Evolutionary conservation across 2,888 invertebrate genomes (phyloP).

Genomic region (Melanophora roralis): DNA sequence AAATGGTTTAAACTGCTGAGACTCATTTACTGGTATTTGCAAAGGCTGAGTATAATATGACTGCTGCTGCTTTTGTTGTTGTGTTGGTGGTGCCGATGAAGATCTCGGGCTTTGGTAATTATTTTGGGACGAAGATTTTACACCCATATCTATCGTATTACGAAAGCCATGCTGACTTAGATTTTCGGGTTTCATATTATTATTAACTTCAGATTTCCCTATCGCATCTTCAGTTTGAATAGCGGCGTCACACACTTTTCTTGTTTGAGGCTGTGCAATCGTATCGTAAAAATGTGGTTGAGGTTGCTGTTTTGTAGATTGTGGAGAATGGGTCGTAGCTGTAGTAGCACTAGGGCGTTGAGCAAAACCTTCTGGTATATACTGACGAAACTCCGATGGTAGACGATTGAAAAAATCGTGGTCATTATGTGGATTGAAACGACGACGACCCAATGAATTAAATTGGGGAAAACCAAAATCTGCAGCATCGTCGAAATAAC

Average conservation of each 20-base stretch:
- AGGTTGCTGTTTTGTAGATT: conserved; percentile 53
- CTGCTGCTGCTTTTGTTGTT: conserved; percentile 72
- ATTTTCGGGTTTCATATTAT: conserved; percentile 65
- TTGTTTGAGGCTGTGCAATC: conserved; percentile 69
- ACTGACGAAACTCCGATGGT: conserved; percentile 76
- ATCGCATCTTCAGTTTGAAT: conserved; percentile 76
- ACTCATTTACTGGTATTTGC: conserved; percentile 65
- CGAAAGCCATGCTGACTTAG: conserved; percentile 84
- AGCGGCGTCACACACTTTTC: conserved; percentile 76
- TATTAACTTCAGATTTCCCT: conserved; percentile 70
- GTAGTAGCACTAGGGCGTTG: conserved; percentile 62
- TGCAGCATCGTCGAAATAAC: conserved; percentile 71
- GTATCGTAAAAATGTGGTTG: conserved; percentile 67
- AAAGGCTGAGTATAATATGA: conserved; percentile 60
- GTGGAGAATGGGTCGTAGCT: conserved; percentile 55
- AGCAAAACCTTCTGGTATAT: conserved; percentile 75
- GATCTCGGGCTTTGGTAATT: conserved; percentile 81
- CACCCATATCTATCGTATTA: conserved; percentile 88
- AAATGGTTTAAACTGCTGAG: conserved; percentile 64
- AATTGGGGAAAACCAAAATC: conserved; percentile 76
- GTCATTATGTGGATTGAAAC: conserved; percentile 66
- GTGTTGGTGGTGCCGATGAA: conserved; percentile 86
- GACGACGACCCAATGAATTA: conserved; percentile 73
- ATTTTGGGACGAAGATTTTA: conserved; percentile 80
- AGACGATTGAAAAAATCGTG: conserved; percentile 75